Conservation (phyloP, 2,113 vertebrate genomes). For the Miniopterus natalensis region DNA sequence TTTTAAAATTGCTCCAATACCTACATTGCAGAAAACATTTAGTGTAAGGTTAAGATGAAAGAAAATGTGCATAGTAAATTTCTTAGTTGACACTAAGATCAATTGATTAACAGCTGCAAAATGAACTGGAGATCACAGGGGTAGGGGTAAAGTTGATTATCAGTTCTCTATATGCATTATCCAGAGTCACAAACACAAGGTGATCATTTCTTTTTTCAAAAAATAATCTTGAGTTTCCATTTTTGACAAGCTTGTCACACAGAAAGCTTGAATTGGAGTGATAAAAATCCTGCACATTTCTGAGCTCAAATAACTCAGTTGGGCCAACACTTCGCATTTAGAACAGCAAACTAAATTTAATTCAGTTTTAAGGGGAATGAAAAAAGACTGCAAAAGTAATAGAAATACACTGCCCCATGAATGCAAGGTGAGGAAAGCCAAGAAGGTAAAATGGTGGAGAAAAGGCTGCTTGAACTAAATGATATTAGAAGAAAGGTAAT, state of each 20-base stretch:
- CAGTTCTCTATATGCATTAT: neutral
- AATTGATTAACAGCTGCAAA: neutral
- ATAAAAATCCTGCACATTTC: conserved; percentile 1
- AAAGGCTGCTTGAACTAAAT: conserved; percentile 45
- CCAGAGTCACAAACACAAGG: neutral
- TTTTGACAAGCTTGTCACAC: conserved; percentile 18
- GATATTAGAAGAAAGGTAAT: conserved; percentile 61
- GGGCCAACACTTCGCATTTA: conserved; percentile 39
- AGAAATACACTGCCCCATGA: conserved; percentile 43
- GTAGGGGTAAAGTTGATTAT: neutral
- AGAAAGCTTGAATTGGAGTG: neutral
- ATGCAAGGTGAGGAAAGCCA: neutral
- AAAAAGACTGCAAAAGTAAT: conserved; percentile 29
- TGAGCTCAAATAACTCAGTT: conserved; percentile 49
- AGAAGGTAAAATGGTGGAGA: conserved; percentile 36
- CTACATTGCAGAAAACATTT: neutral
- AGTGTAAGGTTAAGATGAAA: neutral
- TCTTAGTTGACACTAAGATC: neutral
- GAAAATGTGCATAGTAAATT: neutral
- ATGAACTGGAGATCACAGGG: neutral
- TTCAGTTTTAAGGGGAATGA: conserved; percentile 59
- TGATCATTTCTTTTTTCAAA: neutral
- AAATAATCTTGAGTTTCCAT: neutral
- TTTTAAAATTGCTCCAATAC: neutral
- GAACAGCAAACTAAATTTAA: conserved; percentile 39